Base-by-base conservation (phyloP, 2,888 invertebrate genomes). In the Clostera curtula region DNA sequence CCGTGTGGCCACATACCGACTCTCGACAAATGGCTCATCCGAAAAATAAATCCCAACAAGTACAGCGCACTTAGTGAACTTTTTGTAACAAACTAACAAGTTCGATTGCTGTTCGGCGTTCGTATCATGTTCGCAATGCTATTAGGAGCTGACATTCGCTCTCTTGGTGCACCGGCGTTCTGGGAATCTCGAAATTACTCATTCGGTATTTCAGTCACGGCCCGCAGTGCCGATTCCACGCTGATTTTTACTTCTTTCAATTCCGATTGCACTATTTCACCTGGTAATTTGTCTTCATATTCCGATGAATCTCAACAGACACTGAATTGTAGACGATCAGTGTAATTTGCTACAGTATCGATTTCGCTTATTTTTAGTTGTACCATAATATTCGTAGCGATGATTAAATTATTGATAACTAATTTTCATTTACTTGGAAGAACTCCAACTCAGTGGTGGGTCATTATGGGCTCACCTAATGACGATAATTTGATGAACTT, bases 191-290 rank as follows among this genome's bases (percentile, higher is more conserved):
- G 69, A 76, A 79, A 80, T 79, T 79, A 79, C 80, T 76, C 77
- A 76, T 82, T 73, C 55, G 62, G 67, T 60, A 83, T 80, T 82
- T 68, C 64, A 76, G 79, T 75, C 83, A 80, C 82, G 82, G 58
- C 45, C 56, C 50, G 59, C 61, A 56, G 45, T 64, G 61, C 57
- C 76, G 64, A 67, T 70, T 56, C 62, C 42, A 55, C 62, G 71
- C 72, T 80, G 80, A 82, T 83, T 83, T 83, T 79, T 82, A 74
- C 77, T 79, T 82, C 79, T 80, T 79, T 77, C 65, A 63, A 75
- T 77, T 74, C 74, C 77, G 50, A 76, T 73, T 74, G 75, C 75
- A 69, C 67, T 73, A 74, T 72, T 76, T 68, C 65, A 68, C 63
- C 66, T 56, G 49, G 70, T 67, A 76, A 82, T 76, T 79, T 77